Evolutionary conservation across 23 tunicate genomes (phyloP), one percentile per base, ranked within the genome.

Genomic region (Styela clava): DNA sequence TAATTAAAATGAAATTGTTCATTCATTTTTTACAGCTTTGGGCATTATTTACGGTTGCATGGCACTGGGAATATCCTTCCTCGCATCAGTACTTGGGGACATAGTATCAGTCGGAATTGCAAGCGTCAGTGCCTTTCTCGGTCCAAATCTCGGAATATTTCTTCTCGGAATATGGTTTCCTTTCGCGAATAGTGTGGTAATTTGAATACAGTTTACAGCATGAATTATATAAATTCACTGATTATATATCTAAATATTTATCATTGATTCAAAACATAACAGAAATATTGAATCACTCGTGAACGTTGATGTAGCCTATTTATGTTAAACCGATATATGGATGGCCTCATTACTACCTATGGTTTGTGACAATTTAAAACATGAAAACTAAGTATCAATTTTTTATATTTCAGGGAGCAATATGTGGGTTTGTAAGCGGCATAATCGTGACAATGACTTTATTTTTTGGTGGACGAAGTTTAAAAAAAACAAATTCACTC

Each of bases 81-180:
- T 52, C 0, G 63, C 65, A 7, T 52, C 65, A 7, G 63, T 52
- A 32, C 24, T 44, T 23, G 81, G 81, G 9, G 81, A 76, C 24
- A 19, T 76, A 12, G 64, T 76, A n/a, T 16, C 32, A 52, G 2
- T 76, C n/a, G 81, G 65, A 7, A 31, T 76, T 22, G 65, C 62
- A 70, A 22, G 64, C 31, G 21, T 76, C 18, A 23, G 62, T 20
- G 27, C 65, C 20, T 44, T 52, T 44, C 26, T 76, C n/a, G 65
- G 65, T 27, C 81, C 81, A 35, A 24, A 19, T 20, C 52, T 76
- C 23, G 63, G 31, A 44, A 29, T 52, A 25, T 76, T 76, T 29
- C 21, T 76, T 7, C 81, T 76, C 23, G 81, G 81, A 36, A 52
- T 76, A 1, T 52, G 52, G 64, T 52, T 36, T 23, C 81, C 81